These are phyloP conservation scores for Aplochiton taeniatus DNA, from an alignment of 2,797 vertebrate genomes.

Conservation along the genomic window DNA sequence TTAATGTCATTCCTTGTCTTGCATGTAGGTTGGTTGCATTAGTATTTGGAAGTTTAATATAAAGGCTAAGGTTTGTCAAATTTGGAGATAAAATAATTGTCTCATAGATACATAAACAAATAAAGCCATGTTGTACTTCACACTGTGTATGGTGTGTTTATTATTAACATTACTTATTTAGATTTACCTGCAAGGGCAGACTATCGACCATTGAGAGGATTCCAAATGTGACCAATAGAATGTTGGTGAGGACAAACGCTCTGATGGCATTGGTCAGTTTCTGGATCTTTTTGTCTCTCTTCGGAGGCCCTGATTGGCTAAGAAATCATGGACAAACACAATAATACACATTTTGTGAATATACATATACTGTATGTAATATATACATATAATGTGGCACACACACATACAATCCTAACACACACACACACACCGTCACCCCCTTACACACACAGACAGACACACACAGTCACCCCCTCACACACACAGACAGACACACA, in stretches of 20 bases:
- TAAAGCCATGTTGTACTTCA: no score
- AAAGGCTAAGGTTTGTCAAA: background rate
- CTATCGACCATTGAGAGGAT: constrained; percentile 79
- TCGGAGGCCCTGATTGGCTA: constrained; percentile 54
- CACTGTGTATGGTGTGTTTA: no score
- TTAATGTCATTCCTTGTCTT: no score
- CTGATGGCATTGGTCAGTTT: constrained; percentile 86
- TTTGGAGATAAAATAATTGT: background rate
- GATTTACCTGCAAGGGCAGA: constrained; percentile 85
- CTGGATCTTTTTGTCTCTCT: constrained; percentile 78
- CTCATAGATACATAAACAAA: no score
- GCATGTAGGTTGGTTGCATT: background rate
- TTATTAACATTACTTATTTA: no score
- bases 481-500: no score
- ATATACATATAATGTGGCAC: no score
- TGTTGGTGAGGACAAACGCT: constrained; percentile 84
- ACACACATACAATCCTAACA: background rate
- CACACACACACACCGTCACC: no score
- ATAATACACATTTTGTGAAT: background rate
- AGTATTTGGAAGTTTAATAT: background rate
- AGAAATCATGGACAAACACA: constrained; percentile 20
- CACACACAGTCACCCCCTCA: no score
- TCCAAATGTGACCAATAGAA: constrained; percentile 82
- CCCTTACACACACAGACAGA: no score
- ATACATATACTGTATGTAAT: no score